phyloP scores from a whole-genome alignment of 30 jellyfish, hydroid and myxozoan species.

The Sanderia malayensis region DNA sequence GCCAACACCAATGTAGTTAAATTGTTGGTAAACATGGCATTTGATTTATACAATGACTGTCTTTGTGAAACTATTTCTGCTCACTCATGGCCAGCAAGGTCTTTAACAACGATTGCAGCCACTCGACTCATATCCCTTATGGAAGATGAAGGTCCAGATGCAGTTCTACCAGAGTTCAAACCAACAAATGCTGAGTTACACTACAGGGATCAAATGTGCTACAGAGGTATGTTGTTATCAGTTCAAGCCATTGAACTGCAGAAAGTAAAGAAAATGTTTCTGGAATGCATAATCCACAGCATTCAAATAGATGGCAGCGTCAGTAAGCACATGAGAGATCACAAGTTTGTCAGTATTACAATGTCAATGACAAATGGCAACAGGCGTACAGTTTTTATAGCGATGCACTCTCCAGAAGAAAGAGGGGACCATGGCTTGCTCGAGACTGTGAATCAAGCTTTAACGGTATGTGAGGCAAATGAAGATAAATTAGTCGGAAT shows the following conservation, averaged over 20 bases:
- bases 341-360: slow-evolving; percentile 39
- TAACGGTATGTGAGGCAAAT: slow-evolving; percentile 7
- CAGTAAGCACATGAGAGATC: slow-evolving; percentile 20
- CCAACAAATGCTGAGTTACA: slow-evolving; percentile 43
- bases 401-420: slow-evolving; percentile 22
- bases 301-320: slow-evolving; percentile 21
- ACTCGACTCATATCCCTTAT: slow-evolving; percentile 29
- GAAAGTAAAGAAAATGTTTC: slow-evolving; percentile 17
- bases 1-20: not conserved
- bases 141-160: slow-evolving; percentile 43
- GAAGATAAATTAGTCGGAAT: slow-evolving; percentile 1
- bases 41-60: slow-evolving; percentile 34
- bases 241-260: slow-evolving; percentile 1
- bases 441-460: slow-evolving; percentile 19
- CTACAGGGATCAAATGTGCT: slow-evolving; percentile 25
- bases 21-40: slow-evolving; percentile 22
- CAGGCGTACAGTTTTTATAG: slow-evolving; percentile 1
- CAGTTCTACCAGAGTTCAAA: slow-evolving; percentile 45
- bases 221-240: slow-evolving; percentile 4
- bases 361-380: slow-evolving; percentile 22
- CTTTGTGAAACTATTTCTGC: slow-evolving; percentile 24
- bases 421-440: not conserved
- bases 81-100: slow-evolving; percentile 41
- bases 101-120: slow-evolving; percentile 35
- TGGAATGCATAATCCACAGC: slow-evolving; percentile 12